A percentile compares a stretch with the other conserved stretches of the same genome.
These are phyloP conservation scores for Holotrichia oblita DNA, from an alignment of 1,140 invertebrate genomes.

Conservation along the genomic window DNA sequence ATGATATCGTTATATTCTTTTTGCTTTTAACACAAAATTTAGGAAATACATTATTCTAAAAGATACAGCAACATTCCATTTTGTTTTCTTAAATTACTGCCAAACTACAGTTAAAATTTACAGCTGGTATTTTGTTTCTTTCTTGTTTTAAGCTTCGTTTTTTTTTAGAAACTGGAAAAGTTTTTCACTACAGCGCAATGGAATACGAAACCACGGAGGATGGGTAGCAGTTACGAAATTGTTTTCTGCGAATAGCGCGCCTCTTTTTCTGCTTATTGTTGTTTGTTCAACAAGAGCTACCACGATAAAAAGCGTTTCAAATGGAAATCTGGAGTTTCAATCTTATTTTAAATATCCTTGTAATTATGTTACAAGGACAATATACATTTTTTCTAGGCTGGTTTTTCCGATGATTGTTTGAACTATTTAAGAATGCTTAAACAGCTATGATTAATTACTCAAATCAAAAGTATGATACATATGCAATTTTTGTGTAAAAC, in stretches of 20 bases:
- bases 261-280: neutral
- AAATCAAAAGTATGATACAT: slow-evolving; percentile 16
- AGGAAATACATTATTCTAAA: no score
- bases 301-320: neutral
- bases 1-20: no score
- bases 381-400: slow-evolving; percentile 5
- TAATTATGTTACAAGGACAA: neutral
- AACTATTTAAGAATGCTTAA: neutral
- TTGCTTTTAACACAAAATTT: no score
- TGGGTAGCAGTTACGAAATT: neutral
- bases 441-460: neutral
- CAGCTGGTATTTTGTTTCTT: neutral
- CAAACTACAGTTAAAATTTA: neutral
- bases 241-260: neutral
- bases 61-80: no score
- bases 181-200: neutral
- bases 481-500: slow-evolving; percentile 2
- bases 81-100: neutral
- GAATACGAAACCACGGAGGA: neutral
- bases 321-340: neutral
- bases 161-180: slow-evolving; percentile 24
- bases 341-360: neutral
- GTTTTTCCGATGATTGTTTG: neutral
- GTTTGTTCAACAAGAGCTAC: neutral
- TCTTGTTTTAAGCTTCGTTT: neutral